A percentile compares a stretch with the other conserved stretches of the same genome.
phyloP scores from a whole-genome alignment of 2,113 vertebrate species.

The Vireo altiloquus region DNA sequence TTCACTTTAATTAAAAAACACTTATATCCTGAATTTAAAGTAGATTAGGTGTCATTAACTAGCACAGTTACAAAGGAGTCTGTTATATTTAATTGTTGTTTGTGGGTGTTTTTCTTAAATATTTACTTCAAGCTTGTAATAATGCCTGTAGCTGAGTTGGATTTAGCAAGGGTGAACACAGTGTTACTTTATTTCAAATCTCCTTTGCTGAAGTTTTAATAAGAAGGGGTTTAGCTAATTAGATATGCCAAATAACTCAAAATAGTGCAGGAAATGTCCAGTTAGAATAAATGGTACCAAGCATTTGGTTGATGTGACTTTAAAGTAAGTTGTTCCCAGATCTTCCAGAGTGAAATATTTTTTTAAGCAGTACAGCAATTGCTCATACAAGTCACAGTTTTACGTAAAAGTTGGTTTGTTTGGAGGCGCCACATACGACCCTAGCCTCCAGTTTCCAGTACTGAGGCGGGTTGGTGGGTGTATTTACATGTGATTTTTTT shows the following conservation, averaged over 20 bases:
- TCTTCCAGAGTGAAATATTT: not conserved
- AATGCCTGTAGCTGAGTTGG: not conserved
- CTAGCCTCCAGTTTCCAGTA: accelerated
- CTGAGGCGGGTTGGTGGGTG: not conserved
- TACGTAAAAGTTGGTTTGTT: not conserved
- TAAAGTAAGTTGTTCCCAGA: not conserved
- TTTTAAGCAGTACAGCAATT: not conserved
- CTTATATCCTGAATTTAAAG: not conserved
- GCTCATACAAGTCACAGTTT: not conserved
- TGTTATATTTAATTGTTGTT: not conserved
- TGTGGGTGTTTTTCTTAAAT: not conserved
- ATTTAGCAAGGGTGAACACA: not conserved
- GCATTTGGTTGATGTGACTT: not conserved
- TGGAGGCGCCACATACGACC: not conserved
- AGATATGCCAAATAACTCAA: not conserved
- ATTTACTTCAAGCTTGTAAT: not conserved
- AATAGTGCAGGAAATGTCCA: not conserved
- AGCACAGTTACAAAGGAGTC: not conserved
- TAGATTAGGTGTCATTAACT: not conserved
- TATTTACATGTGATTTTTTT: not conserved
- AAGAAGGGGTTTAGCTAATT: not conserved
- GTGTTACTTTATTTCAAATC: not conserved
- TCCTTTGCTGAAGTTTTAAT: not conserved
- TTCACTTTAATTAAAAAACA: not conserved
- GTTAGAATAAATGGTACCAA: not conserved